phyloP scores from a whole-genome alignment of 2,113 vertebrate genomes.

The Axis porcinus region DNA sequence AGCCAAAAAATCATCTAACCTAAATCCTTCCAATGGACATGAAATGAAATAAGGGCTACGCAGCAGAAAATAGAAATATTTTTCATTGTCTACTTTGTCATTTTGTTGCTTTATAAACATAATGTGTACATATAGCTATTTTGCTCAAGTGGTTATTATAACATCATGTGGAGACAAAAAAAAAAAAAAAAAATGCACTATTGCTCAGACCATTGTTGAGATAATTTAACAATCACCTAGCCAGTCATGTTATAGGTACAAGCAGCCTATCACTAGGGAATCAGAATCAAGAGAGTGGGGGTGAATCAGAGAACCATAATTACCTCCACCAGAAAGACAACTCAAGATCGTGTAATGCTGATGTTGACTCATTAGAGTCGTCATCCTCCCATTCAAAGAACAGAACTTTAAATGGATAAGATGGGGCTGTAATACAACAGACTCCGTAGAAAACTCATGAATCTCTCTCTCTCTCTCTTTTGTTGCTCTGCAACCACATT shows the following conservation, averaged over 20 bases:
- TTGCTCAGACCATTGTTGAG: background rate
- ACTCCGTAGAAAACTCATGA: background rate
- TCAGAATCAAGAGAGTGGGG: background rate
- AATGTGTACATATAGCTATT: background rate
- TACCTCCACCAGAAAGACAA: slow-evolving; percentile 39
- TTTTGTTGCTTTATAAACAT: background rate
- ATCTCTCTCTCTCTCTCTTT: background rate
- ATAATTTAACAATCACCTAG: background rate
- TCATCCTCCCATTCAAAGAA: background rate
- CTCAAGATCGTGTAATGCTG: background rate
- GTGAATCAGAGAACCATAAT: slow-evolving; percentile 52
- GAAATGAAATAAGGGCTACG: background rate
- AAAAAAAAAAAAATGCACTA: background rate
- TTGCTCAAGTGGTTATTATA: background rate
- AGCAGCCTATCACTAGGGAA: background rate
- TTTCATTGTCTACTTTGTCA: background rate
- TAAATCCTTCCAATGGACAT: background rate
- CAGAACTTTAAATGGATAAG: background rate
- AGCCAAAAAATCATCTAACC: background rate
- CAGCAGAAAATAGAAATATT: background rate
- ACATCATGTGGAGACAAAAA: background rate
- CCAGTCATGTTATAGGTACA: background rate
- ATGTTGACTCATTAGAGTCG: background rate
- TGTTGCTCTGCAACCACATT: background rate
- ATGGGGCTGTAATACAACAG: background rate